Evolutionary conservation across 2,113 vertebrate species (phyloP), one percentile per base, ranked within the genome.

Genomic region (Sialia sialis): DNA sequence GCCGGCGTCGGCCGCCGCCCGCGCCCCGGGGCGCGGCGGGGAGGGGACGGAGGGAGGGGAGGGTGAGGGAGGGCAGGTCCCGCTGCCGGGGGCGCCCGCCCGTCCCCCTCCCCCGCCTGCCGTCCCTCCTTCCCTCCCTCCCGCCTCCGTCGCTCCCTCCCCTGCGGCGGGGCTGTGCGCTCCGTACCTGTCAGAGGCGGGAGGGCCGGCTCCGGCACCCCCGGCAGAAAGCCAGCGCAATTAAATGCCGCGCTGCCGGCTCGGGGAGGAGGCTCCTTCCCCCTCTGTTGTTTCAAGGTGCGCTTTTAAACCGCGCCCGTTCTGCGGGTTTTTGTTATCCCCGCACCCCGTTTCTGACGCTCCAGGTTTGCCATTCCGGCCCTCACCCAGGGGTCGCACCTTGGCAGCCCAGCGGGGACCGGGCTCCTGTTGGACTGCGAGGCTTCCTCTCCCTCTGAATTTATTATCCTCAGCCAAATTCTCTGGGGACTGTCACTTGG

Each of bases 111-210:
- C 4, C 22, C 27, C 27, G 39, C 15, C 59, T 20, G 59, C 64
- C 64, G 23, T 48, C 64, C 64, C 18, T 49, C 58, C n/a, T 8
- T 34, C n/a, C 23, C 29, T 48, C 55, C 22, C 38, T 17, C 44
- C 48, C 64, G 46, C 84, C 78, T 58, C 67, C 74, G 49, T 32
- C 70, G 38, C 67, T 43, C 55, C 56, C 13, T 38, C 38, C 63
- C 69, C 81, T 43, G 59, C 89, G 64, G 89, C 66, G 27, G 34
- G 34, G 55, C 54, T 32, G 81, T 9, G 72, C 70, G 54, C n/a
- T 19, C 55, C 9, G 51, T 84, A 88, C 84, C 91, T 93, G 94
- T 56, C 46, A 27, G 56, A 66, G 46, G 34, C 25, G 72, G 91
- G 41, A 79, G 77, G 44, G 41, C 66, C 11, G 39, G 0, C 84